A percentile compares a stretch with the other conserved stretches of the same genome.
These are phyloP conservation scores for Malurus leucopterus DNA, from an alignment of 2,797 vertebrate genomes.

Conservation along the genomic window DNA sequence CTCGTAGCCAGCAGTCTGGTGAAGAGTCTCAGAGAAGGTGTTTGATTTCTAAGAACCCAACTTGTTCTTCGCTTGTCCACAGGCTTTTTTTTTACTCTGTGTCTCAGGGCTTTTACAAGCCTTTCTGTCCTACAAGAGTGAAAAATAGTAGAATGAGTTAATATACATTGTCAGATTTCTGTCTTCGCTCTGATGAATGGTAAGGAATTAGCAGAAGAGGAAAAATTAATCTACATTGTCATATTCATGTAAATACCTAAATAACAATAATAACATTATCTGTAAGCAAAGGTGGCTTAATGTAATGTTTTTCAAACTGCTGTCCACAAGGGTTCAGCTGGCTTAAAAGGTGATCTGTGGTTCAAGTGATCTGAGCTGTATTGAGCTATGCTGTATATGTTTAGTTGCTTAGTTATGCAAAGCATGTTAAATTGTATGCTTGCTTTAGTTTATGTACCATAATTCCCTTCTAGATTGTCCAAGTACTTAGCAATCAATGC, in stretches of 20 bases:
- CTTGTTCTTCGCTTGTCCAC: not conserved
- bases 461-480: conserved; percentile 1
- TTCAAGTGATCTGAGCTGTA: conserved; percentile 11
- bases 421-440: not conserved
- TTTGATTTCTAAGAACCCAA: not conserved
- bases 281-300: not conserved
- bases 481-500: not conserved
- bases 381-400: not conserved
- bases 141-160: not conserved
- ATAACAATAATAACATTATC: not conserved
- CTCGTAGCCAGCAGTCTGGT: not conserved
- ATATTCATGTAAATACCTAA: not conserved
- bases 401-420: conserved; percentile 7
- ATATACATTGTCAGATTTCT: not conserved
- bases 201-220: not conserved
- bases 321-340: not conserved
- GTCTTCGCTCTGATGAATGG: not conserved
- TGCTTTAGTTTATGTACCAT: not conserved
- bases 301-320: not conserved
- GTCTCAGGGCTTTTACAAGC: not conserved
- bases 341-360: not conserved
- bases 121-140: not conserved
- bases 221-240: not conserved
- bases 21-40: not conserved
- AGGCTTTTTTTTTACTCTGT: not conserved